Percentiles rank a stretch among this genome's conserved stretches.
Evolutionary conservation across 2,113 vertebrate genomes (phyloP).

Genomic region (Piaya cayana): DNA sequence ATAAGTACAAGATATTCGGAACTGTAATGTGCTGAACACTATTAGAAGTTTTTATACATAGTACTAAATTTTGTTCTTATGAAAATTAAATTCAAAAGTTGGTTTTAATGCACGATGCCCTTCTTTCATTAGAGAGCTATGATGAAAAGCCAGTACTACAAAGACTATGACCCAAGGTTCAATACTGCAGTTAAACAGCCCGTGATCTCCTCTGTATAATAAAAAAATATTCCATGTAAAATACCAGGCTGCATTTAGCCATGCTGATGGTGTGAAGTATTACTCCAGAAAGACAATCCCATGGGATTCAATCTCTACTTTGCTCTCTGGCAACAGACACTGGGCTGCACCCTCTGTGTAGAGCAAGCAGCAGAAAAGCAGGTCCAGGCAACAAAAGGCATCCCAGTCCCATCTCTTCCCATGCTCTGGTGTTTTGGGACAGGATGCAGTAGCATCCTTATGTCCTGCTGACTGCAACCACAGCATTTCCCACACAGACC

Average conservation of each 20-base stretch:
- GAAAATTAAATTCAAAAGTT: conserved; percentile 56
- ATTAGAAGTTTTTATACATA: conserved; percentile 40
- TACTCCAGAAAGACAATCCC: not conserved
- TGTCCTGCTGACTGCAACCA: accelerated
- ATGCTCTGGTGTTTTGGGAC: not conserved
- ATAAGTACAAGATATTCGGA: conserved; percentile 59
- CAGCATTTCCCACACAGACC: not conserved
- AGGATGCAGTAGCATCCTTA: not conserved
- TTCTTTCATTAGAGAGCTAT: conserved; percentile 24
- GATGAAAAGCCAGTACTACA: conserved; percentile 39
- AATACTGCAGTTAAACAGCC: conserved; percentile 8
- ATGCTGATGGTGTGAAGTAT: not conserved
- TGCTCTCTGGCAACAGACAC: not conserved
- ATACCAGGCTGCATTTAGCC: not conserved
- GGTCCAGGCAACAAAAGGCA: not conserved
- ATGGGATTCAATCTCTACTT: not conserved
- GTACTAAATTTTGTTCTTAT: conserved; percentile 35
- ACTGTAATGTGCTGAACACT: conserved; percentile 24
- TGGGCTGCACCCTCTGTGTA: accelerated
- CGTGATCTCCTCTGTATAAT: not conserved
- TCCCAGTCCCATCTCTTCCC: not conserved
- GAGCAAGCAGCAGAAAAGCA: not conserved
- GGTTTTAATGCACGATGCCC: conserved; percentile 32
- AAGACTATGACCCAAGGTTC: conserved; percentile 1
- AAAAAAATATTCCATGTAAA: conserved; percentile 44